Percentiles rank a stretch among this genome's conserved stretches.
Conservation (phyloP, 92 coral and sea anemone species). For the Epizoanthus fatuus region DNA sequence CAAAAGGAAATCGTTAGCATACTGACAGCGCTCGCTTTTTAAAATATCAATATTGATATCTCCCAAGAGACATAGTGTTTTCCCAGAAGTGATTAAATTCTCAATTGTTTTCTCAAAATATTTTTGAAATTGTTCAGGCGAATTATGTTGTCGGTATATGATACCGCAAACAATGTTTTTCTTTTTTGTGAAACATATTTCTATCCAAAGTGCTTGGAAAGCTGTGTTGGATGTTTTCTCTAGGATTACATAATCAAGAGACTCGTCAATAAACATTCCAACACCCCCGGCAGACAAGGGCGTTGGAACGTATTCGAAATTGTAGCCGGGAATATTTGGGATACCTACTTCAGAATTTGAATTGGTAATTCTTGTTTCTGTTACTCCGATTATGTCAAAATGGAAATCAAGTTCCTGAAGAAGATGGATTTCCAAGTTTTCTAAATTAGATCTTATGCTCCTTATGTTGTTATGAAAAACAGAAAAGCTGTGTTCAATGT, state of each 20-base stretch:
- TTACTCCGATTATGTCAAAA: constrained; percentile 46
- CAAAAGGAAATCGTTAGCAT: too few species aligned
- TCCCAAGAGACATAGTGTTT: too few species aligned
- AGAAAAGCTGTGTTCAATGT: constrained; percentile 6
- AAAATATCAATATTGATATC: too few species aligned
- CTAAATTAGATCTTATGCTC: constrained; percentile 33
- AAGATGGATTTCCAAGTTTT: constrained; percentile 36
- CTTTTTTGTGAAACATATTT: constrained; percentile 44
- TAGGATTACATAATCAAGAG: constrained; percentile 35
- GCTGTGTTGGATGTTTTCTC: constrained; percentile 45
- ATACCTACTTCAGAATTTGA: constrained; percentile 22
- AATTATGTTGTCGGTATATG: constrained; percentile 54
- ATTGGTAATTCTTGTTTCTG: constrained; percentile 42
- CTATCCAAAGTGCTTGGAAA: constrained; percentile 70
- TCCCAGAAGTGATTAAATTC: too few species aligned
- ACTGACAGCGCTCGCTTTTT: too few species aligned
- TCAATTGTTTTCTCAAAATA: constrained; percentile 54
- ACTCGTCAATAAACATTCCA: constrained; percentile 58
- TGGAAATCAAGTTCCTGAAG: constrained; percentile 44
- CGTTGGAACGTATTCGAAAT: constrained; percentile 62
- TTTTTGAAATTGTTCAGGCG: constrained; percentile 46
- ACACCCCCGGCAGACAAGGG: constrained; percentile 68
- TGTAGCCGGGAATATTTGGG: constrained; percentile 50
- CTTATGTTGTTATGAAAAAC: constrained; percentile 28
- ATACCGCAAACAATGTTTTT: constrained; percentile 55